Evolutionary conservation across 1,140 invertebrate species (phyloP).

Genomic region (Drosophila albomicans): DNA sequence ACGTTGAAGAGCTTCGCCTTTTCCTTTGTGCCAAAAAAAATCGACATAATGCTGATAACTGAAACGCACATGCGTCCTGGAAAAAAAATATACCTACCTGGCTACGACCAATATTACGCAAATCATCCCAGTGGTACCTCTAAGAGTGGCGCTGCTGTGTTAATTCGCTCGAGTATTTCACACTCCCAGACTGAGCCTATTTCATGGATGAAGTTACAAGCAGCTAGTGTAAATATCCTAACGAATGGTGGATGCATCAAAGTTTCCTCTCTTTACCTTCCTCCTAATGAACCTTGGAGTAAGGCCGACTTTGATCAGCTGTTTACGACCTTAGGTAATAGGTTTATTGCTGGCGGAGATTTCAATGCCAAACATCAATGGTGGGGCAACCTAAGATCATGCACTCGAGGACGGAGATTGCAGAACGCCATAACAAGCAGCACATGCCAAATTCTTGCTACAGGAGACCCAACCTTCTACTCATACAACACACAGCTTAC

Average conservation of each 20-base stretch:
- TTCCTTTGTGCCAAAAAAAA: slow-evolving; percentile 4
- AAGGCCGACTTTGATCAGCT: slow-evolving; percentile 23
- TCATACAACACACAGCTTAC: too few species aligned
- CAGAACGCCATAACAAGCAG: too few species aligned
- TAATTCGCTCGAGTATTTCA: too few species aligned
- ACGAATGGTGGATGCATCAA: not conserved
- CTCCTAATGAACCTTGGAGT: slow-evolving; percentile 14
- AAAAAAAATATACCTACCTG: slow-evolving; percentile 23
- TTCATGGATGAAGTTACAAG: not conserved
- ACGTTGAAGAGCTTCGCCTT: slow-evolving; percentile 1
- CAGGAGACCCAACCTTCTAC: too few species aligned
- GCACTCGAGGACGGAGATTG: too few species aligned
- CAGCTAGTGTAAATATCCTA: not conserved
- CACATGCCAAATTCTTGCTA: too few species aligned
- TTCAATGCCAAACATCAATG: slow-evolving; percentile 16
- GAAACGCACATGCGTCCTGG: slow-evolving; percentile 11
- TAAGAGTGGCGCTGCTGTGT: slow-evolving; percentile 17
- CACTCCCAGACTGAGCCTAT: slow-evolving; percentile 9
- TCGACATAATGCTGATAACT: slow-evolving; percentile 10
- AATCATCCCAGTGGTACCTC: slow-evolving; percentile 27
- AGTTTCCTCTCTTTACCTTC: not conserved
- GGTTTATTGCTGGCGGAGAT: slow-evolving; percentile 18
- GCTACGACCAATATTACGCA: slow-evolving; percentile 25
- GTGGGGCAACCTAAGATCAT: too few species aligned
- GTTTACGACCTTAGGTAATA: not conserved